Conservation (phyloP, 2,113 vertebrate species). For the Lepus americanus region DNA sequence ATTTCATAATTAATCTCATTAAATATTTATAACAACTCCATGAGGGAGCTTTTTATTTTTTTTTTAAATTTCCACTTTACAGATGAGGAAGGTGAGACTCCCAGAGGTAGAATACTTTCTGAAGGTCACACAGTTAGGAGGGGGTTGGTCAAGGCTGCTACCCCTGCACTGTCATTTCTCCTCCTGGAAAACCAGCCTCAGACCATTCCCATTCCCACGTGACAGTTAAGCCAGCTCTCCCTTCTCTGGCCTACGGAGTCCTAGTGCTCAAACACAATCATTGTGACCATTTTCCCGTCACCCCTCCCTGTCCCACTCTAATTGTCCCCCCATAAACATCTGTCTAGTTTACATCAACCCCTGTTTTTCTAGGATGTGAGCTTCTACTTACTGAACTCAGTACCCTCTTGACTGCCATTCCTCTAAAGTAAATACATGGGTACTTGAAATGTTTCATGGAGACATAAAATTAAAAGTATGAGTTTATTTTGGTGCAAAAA, state of each 20-base stretch:
- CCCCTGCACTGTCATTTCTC: neutral
- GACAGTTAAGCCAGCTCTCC: neutral
- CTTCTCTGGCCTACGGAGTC: neutral
- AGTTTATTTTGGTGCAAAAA: too few relatives aligned
- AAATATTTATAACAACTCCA: neutral
- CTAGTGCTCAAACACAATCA: neutral
- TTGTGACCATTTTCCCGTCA: neutral
- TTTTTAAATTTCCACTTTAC: neutral
- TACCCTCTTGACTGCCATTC: neutral
- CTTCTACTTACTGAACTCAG: neutral
- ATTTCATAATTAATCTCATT: slow-evolving; percentile 16
- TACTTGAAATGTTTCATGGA: too few relatives aligned
- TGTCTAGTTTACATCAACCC: neutral
- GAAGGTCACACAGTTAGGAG: neutral
- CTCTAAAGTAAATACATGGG: neutral
- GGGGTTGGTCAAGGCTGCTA: neutral
- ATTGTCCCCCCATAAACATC: neutral
- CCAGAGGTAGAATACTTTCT: neutral
- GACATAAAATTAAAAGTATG: too few relatives aligned
- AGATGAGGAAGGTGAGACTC: neutral
- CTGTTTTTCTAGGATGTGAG: neutral
- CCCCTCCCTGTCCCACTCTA: neutral
- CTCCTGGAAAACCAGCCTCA: neutral
- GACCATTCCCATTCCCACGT: neutral
- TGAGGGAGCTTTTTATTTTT: neutral